A percentile compares a stretch with the other conserved stretches of the same genome.
Evolutionary conservation across 2,888 invertebrate genomes (phyloP).

Genomic region (Minunthozetes semirufus): DNA sequence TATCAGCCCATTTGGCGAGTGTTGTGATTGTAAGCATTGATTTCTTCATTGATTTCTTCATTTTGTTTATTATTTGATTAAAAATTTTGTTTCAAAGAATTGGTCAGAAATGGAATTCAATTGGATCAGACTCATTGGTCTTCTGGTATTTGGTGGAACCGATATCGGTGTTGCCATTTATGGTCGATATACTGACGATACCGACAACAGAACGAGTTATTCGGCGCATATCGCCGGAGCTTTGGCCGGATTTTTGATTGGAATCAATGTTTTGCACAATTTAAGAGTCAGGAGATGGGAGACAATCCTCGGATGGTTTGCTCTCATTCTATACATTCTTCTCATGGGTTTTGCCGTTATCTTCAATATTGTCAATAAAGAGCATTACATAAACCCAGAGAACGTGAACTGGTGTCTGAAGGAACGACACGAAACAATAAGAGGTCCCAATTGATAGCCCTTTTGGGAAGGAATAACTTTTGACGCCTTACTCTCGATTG

Average conservation of each 20-base stretch:
- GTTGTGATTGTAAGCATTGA: slow-evolving; percentile 66
- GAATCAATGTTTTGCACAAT: slow-evolving; percentile 75
- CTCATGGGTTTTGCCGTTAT: slow-evolving; percentile 66
- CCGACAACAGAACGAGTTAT: slow-evolving; percentile 58
- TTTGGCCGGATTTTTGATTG: slow-evolving; percentile 73
- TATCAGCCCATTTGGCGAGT: slow-evolving; percentile 85
- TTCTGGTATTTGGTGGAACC: slow-evolving; percentile 68
- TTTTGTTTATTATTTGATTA: neutral
- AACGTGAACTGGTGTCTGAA: neutral
- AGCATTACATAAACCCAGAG: slow-evolving; percentile 40
- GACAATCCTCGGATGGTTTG: slow-evolving; percentile 68
- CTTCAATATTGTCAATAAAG: slow-evolving; percentile 58
- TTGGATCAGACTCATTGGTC: slow-evolving; percentile 70
- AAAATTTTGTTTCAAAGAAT: slow-evolving; percentile 58
- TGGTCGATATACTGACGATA: slow-evolving; percentile 58
- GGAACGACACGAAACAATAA: neutral
- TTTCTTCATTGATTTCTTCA: neutral
- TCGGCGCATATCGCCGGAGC: slow-evolving; percentile 90
- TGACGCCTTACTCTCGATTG: neutral
- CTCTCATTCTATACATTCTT: slow-evolving; percentile 50
- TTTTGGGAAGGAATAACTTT: too few species aligned
- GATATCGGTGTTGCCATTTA: slow-evolving; percentile 88
- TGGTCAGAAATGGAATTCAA: slow-evolving; percentile 96
- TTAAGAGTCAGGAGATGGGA: slow-evolving; percentile 73
- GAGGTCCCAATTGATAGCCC: neutral